phyloP scores from a whole-genome alignment of 2,888 invertebrate species.

The Xylocampa areola region DNA sequence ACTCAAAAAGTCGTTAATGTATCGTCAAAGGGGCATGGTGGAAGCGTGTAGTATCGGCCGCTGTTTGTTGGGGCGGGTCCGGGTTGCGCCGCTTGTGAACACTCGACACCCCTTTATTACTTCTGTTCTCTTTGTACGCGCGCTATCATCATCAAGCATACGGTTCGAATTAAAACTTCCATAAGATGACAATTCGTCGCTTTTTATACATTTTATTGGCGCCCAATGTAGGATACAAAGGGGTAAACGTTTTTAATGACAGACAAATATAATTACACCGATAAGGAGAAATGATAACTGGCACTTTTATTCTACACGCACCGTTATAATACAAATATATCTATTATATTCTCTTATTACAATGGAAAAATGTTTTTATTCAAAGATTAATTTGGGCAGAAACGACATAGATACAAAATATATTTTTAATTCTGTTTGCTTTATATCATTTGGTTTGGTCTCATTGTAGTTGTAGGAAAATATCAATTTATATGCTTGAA shows the following conservation, averaged over 20 bases:
- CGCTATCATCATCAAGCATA: constrained; percentile 81
- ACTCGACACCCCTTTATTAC: constrained; percentile 87
- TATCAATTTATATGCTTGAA: no score
- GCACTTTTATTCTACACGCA: neutral
- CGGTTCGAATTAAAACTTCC: constrained; percentile 83
- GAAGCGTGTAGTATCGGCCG: constrained; percentile 43
- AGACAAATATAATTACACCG: constrained; percentile 14
- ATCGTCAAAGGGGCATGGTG: constrained; percentile 30
- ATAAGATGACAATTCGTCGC: constrained; percentile 75
- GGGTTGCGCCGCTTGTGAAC: constrained; percentile 68
- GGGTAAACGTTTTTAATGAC: constrained; percentile 39
- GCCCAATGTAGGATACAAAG: constrained; percentile 69
- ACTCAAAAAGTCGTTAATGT: constrained; percentile 39
- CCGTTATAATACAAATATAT: no score
- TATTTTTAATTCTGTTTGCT: no score
- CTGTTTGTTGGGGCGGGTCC: constrained; percentile 58
- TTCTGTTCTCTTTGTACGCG: constrained; percentile 81
- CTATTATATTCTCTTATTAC: no score
- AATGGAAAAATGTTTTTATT: no score
- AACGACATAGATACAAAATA: no score
- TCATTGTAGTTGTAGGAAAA: no score
- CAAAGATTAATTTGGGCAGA: no score
- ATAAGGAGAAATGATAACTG: neutral
- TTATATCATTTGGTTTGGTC: no score
- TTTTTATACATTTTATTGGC: constrained; percentile 72